Percentiles rank a stretch among this genome's conserved stretches.
These are phyloP conservation scores for Lamprologus lemairii DNA, from an alignment of 2,113 vertebrate species.

Conservation along the genomic window DNA sequence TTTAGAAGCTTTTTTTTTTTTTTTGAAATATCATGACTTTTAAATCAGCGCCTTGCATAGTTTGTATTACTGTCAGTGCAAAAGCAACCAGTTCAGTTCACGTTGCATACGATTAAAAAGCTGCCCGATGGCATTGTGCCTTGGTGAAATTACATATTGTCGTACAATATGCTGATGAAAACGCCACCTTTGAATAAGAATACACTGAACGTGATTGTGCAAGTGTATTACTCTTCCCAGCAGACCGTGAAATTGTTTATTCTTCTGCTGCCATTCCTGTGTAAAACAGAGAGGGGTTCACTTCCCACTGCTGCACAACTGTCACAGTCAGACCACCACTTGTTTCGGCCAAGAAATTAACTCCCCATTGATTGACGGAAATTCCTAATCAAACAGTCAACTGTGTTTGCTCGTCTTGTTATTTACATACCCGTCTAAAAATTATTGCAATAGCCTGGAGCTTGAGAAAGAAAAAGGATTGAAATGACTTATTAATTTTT, in stretches of 20 bases:
- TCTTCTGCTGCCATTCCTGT: slow-evolving; percentile 48
- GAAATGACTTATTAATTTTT: background rate
- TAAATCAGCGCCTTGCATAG: background rate
- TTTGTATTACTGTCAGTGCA: background rate
- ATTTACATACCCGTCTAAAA: background rate
- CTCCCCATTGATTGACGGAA: slow-evolving; percentile 39
- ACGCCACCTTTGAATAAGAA: slow-evolving; percentile 3
- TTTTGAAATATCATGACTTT: background rate
- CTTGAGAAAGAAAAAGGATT: background rate
- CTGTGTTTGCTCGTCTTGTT: slow-evolving; percentile 3
- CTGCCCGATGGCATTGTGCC: background rate
- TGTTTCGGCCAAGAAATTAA: slow-evolving; percentile 35
- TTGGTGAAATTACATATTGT: slow-evolving; percentile 6
- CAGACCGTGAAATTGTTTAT: slow-evolving; percentile 67
- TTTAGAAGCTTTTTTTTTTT: background rate
- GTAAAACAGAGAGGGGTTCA: slow-evolving; percentile 27
- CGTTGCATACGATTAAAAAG: background rate
- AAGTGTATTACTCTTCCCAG: slow-evolving; percentile 22
- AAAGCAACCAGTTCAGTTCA: background rate
- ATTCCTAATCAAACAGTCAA: slow-evolving; percentile 15
- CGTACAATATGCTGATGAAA: background rate
- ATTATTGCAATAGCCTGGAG: background rate
- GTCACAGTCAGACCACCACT: background rate
- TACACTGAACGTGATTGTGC: slow-evolving; percentile 6
- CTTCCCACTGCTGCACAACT: background rate